Evolutionary conservation across 2,888 invertebrate species (phyloP), one percentile per base, ranked within the genome.

Genomic region (Octonoba sinensis): DNA sequence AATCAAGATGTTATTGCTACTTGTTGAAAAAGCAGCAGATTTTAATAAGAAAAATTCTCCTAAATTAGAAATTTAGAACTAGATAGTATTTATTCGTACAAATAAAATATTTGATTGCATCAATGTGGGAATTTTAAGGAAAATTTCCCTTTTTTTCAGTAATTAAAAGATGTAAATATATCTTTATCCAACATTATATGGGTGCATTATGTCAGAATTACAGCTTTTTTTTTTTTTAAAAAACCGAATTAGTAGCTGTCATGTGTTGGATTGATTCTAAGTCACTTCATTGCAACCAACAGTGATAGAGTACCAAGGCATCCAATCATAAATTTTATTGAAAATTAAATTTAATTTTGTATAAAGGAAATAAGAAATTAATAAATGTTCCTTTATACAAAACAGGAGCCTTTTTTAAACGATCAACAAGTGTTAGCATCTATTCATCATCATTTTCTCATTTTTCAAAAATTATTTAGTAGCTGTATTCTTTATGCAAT

Each of bases 1-100:
- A 82, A 82, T 71, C 75, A 36, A 82, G 74, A 81, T 74, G 73
- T 81, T 81, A 73, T 73, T 72, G 69, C 78, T 79, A 74, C 73
- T 74, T 81, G 81, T 81, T 81, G 73, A 73, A 20, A 74, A 75
- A 74, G 81, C 74, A 74, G 69, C 74, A 74, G 74, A 74, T 74
- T 79, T 81, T 73, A 81, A 74, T 69, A 74, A 36, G 36, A 36
- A 78, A 67, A 72, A 66, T 46, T 78, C 79, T 81, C 81, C 73
- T 81, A 74, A 67, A 57, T 67, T 81, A 81, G 81, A 74, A 27
- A 57, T 47, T 44, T 81, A 81, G 79, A 47, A 66, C 51, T 81
- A 74, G 74, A 74, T 66, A 81, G 71, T 81, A 81, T 81, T 81
- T 74, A 81, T 74, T 74, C 67, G 74, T 81, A 81, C 62, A 72